Base-by-base conservation (phyloP, 2,113 vertebrate genomes). In the Dipodomys spectabilis region DNA sequence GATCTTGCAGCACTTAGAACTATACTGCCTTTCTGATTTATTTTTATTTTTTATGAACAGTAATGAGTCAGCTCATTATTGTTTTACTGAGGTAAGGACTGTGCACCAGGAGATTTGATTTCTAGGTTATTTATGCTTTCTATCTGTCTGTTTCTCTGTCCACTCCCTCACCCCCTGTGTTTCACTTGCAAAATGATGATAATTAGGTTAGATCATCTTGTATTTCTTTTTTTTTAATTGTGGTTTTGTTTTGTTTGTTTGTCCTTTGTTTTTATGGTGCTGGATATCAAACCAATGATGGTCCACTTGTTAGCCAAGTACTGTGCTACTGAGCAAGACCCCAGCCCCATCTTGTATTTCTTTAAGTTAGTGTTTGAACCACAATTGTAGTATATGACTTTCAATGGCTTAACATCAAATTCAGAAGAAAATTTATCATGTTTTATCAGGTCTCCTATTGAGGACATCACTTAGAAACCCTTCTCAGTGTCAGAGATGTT, bases 11-110 rank as follows among this genome's bases (percentile, higher is more conserved):
- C 9, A 25, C 25, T 84, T 78, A 4, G 30, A 16, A 73, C 8
- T n/a, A 7, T 16, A 74, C 87, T n/a, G 35, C 86, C 62, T 82
- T 88, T 22, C 74, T 87, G 28, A 73, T 81, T 88, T 87, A 13
- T 60, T 85, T 0, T 68, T 83, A 49, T 57, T 57, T 57, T 57
- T 81, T 64, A 28, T 53, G 2, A 23, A 23, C 53, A 13, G 28
- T 22, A 68, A 16, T 28, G 45, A 71, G 7, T 88, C 30, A 62
- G 27, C 53, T 81, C 32, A n/a, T 69, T 49, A 27, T 10, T 45
- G 28, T 35, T 91, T 88, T 83, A 35, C 28, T 30, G 30, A 81
- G 1, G 1, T 44, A 67, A 62, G 25, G 82, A 3, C 15, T 77
- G 11, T 57, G 45, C 10, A 44, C 74, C 2, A 32, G 73, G 74